These are phyloP conservation scores for Trididemnum nubilum DNA, from an alignment of 23 tunicate genomes.

Conservation along the genomic window DNA sequence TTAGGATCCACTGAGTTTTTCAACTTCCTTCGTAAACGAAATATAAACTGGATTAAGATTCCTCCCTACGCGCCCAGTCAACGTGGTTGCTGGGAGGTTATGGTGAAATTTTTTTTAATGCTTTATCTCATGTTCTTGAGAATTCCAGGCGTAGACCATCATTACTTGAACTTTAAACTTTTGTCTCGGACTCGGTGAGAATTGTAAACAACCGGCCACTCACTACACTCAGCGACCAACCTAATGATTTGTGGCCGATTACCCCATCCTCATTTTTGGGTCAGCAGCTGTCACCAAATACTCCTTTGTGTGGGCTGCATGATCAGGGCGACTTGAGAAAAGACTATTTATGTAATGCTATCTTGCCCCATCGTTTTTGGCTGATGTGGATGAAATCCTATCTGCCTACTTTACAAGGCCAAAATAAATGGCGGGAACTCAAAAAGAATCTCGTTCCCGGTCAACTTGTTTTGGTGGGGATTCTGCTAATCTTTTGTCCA, in stretches of 20 bases:
- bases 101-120: slow-evolving; percentile 1
- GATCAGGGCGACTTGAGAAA: slow-evolving; percentile 1
- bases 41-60: slow-evolving; percentile 1
- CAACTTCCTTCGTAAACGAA: background rate
- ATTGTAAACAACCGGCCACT: slow-evolving; percentile 14
- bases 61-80: slow-evolving; percentile 24
- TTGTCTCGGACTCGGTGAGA: background rate
- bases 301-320: background rate
- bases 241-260: slow-evolving; percentile 1
- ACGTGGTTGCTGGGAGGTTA: slow-evolving; percentile 14
- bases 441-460: background rate
- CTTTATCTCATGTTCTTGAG: background rate
- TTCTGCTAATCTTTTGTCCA: background rate
- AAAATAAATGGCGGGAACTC: background rate
- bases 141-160: background rate
- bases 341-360: background rate
- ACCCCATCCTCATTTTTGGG: background rate
- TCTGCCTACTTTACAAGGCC: background rate
- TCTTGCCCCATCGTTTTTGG: slow-evolving; percentile 6
- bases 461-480: background rate
- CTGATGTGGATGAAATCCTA: background rate
- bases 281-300: slow-evolving; percentile 4
- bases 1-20: background rate
- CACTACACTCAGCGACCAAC: background rate
- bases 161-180: slow-evolving; percentile 3